Conservation (phyloP, 2,888 invertebrate species). For the Dynastes tityus region DNA sequence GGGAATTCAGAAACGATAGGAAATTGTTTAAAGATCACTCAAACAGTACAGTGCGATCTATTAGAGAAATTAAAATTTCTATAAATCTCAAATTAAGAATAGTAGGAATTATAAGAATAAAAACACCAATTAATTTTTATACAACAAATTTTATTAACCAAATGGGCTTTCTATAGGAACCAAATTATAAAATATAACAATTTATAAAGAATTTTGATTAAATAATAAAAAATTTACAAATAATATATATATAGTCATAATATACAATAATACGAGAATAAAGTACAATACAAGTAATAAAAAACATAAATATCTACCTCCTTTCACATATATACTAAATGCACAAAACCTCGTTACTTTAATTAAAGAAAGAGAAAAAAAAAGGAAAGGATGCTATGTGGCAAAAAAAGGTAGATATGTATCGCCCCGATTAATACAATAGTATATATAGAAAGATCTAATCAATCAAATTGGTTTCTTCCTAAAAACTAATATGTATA, state of each 20-base stretch:
- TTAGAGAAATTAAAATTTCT: no score
- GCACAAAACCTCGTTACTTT: conserved; percentile 2
- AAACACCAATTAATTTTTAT: not conserved
- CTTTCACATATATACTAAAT: conserved; percentile 23
- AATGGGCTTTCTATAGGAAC: conserved; percentile 33
- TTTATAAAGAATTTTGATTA: conserved; percentile 39
- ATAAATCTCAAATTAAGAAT: no score
- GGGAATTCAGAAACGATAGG: no score
- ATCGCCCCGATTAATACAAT: not conserved
- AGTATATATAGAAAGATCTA: conserved; percentile 17
- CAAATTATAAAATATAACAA: conserved; percentile 36
- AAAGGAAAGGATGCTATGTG: conserved; percentile 10
- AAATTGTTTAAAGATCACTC: no score
- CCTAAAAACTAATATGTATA: conserved; percentile 11
- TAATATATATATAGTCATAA: conserved; percentile 26
- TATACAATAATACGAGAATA: conserved; percentile 31
- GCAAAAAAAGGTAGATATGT: conserved; percentile 24
- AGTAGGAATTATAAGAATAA: not conserved
- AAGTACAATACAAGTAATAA: conserved; percentile 9
- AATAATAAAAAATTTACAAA: conserved; percentile 26
- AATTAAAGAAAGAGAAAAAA: not conserved
- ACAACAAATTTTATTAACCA: conserved; percentile 43
- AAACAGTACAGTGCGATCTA: no score
- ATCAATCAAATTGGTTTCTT: conserved; percentile 19
- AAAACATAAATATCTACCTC: conserved; percentile 17